Conservation (phyloP, 2,888 invertebrate genomes). For the Caprella mutica region DNA sequence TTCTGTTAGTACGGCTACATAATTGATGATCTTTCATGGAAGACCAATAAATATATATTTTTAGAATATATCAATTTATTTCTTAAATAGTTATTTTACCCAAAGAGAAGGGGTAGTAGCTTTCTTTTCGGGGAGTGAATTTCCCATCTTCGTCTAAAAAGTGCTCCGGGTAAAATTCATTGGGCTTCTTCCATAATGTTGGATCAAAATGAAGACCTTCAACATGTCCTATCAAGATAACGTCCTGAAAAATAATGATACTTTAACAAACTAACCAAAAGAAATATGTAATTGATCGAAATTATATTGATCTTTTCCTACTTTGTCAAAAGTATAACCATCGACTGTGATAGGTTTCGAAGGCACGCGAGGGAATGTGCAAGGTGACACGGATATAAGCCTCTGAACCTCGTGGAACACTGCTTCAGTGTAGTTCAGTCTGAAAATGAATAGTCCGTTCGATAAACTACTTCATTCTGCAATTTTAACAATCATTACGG, state of each 20-base stretch:
- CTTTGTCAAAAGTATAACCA: no score
- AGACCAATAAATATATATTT: no score
- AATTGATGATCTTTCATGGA: no score
- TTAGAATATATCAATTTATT: no score
- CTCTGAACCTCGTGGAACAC: neutral
- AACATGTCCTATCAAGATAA: neutral
- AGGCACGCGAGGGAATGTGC: neutral
- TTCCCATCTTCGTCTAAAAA: slow-evolving; percentile 10
- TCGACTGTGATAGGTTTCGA: neutral
- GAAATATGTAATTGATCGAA: no score
- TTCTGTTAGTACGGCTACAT: no score
- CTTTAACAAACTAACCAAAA: no score
- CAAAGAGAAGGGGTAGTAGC: slow-evolving; percentile 1
- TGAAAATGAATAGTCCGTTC: no score
- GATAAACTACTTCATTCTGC: no score
- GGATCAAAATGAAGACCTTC: slow-evolving; percentile 11
- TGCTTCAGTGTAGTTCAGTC: neutral
- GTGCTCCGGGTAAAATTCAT: slow-evolving; percentile 14
- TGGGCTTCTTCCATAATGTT: slow-evolving; percentile 4
- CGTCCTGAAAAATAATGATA: neutral
- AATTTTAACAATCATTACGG: no score
- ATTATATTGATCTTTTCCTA: no score
- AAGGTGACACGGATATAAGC: neutral
- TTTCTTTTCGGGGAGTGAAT: neutral
- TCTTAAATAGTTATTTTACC: no score